Conservation (phyloP, 2,113 vertebrate genomes). For the Sterrhoptilus dennistouni region DNA sequence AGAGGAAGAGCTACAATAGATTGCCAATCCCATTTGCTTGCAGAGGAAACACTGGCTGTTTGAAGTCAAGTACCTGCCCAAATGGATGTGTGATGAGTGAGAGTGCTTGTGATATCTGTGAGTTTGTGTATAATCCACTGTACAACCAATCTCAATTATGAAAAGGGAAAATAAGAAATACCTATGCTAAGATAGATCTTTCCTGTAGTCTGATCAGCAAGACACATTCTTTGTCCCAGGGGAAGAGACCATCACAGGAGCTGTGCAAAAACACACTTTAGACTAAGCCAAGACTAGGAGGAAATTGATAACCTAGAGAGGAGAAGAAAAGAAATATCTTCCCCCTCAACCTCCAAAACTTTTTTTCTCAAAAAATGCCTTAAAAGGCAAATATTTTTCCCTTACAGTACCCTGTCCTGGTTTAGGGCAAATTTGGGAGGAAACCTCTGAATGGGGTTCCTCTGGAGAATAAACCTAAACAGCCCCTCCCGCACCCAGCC, state of each 20-base stretch:
- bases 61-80: not conserved
- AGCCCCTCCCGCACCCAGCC: too few relatives aligned
- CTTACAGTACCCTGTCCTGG: not conserved
- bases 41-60: not conserved
- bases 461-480: too few relatives aligned
- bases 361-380: not conserved
- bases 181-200: not conserved
- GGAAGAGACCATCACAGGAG: not conserved
- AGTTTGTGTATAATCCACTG: not conserved
- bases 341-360: accelerated
- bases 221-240: not conserved
- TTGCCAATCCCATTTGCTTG: not conserved
- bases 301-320: not conserved
- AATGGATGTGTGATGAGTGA: not conserved
- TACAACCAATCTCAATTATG: not conserved
- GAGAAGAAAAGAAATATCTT: not conserved
- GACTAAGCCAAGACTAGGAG: not conserved
- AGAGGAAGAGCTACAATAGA: not conserved
- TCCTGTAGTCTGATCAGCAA: not conserved
- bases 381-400: not conserved
- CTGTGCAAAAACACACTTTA: not conserved
- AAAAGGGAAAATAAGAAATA: not conserved
- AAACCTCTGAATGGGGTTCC: too few relatives aligned
- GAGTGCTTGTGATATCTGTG: not conserved
- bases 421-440: too few relatives aligned